Evolutionary conservation across 1,140 invertebrate species (phyloP).

Genomic region (Cydia strobilella): DNA sequence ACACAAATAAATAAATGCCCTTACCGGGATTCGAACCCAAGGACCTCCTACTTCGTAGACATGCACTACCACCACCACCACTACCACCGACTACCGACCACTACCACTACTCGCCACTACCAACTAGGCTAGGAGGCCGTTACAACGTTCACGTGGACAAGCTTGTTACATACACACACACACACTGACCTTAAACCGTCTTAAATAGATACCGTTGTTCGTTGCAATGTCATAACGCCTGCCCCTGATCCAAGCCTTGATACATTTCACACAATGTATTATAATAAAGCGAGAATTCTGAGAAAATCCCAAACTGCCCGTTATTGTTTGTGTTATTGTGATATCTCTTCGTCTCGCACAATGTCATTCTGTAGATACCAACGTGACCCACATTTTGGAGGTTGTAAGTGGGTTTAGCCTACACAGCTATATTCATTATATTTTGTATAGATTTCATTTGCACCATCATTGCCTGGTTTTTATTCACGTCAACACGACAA

Average conservation of each 20-base stretch:
- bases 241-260: conserved; percentile 10
- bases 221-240: conserved; percentile 25
- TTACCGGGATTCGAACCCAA: no score
- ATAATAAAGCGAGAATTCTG: conserved; percentile 23
- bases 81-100: no score
- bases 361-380: conserved; percentile 19
- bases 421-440: not conserved
- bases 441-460: no score
- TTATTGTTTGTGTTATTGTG: conserved; percentile 28
- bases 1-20: no score
- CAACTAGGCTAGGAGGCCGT: no score
- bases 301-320: conserved; percentile 28
- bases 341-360: conserved; percentile 18
- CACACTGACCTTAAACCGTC: not conserved
- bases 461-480: no score
- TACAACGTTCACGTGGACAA: not conserved
- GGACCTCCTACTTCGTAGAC: no score
- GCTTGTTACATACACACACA: not conserved
- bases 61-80: no score
- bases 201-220: conserved; percentile 1
- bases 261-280: conserved; percentile 21
- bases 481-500: no score
- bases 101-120: no score
- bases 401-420: not conserved
- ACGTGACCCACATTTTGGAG: conserved; percentile 12